Conservation (phyloP, 2,797 vertebrate genomes). For the Fistularia tabacaria region DNA sequence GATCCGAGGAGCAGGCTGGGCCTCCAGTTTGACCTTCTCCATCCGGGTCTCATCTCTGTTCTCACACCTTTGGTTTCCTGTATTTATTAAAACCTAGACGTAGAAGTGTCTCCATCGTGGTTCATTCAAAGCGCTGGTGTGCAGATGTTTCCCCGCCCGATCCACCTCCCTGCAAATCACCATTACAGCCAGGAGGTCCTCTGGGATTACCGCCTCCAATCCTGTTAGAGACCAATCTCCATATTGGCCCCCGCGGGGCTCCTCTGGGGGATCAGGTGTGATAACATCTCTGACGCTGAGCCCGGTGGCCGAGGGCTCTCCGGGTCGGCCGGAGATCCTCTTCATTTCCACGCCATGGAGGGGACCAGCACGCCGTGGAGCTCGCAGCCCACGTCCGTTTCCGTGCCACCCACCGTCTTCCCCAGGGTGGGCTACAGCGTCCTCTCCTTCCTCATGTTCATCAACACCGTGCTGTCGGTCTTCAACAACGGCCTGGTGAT, state of each 20-base stretch:
- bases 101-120: too few relatives aligned
- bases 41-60: too few relatives aligned
- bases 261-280: constrained; percentile 41
- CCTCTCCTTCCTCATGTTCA: constrained; percentile 71
- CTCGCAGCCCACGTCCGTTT: constrained; percentile 3
- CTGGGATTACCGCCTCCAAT: constrained; percentile 48
- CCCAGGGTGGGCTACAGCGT: constrained; percentile 68
- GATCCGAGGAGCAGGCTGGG: too few relatives aligned
- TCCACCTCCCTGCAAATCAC: constrained; percentile 35
- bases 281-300: constrained; percentile 35
- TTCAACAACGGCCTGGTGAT: constrained; percentile 72
- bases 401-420: constrained; percentile 54
- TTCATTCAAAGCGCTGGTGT: too few relatives aligned
- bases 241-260: constrained; percentile 40
- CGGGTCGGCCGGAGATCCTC: constrained; percentile 4
- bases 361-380: constrained; percentile 42
- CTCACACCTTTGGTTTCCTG: too few relatives aligned
- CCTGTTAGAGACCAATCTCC: constrained; percentile 52
- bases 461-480: constrained; percentile 64
- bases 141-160: background rate
- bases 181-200: constrained; percentile 42
- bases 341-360: constrained; percentile 45
- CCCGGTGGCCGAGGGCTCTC: background rate
- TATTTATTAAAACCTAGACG: background rate
- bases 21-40: too few relatives aligned